A percentile compares a stretch with the other conserved stretches of the same genome.
Conservation (phyloP, 2,113 vertebrate species). For the Ivindomyrus marchei region DNA sequence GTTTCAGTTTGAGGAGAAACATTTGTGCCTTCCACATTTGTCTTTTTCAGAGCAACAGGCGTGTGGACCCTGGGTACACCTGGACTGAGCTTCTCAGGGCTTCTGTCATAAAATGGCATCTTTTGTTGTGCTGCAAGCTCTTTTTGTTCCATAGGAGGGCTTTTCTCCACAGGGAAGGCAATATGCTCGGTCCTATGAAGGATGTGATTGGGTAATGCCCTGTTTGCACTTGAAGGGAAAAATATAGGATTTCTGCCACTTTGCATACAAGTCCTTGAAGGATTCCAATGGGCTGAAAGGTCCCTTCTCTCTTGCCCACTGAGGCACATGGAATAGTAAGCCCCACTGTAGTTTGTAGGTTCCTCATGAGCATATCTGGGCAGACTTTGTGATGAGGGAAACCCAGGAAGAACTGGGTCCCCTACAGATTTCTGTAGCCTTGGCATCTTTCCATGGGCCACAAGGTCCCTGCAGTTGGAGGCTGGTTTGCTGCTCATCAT, state of each 20-base stretch:
- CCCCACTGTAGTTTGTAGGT: conserved; percentile 58
- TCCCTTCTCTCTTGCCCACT: conserved; percentile 46
- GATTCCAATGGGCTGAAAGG: conserved; percentile 53
- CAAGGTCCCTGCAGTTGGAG: conserved; percentile 47
- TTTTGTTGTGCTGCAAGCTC: conserved; percentile 50
- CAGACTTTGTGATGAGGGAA: conserved; percentile 45
- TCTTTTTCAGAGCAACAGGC: conserved; percentile 33
- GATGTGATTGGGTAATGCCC: conserved; percentile 41
- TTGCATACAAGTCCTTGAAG: conserved; percentile 34
- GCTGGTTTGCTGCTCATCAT: conserved; percentile 68
- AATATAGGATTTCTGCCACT: conserved; percentile 45
- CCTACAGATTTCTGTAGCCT: conserved; percentile 47
- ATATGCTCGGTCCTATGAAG: conserved; percentile 53
- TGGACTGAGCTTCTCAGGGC: conserved; percentile 44
- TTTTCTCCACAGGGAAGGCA: conserved; percentile 40
- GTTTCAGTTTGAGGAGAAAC: conserved; percentile 35
- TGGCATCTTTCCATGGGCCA: conserved; percentile 64
- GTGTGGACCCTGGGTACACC: conserved; percentile 30
- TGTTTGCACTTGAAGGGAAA: conserved; percentile 49
- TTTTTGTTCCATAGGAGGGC: conserved; percentile 33
- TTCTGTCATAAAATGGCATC: conserved; percentile 44
- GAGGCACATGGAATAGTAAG: conserved; percentile 67
- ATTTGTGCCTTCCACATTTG: conserved; percentile 26
- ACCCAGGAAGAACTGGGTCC: conserved; percentile 27
- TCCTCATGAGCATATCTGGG: conserved; percentile 44